phyloP scores from a whole-genome alignment of 1,140 invertebrate species.

The Drosophila gunungcola region DNA sequence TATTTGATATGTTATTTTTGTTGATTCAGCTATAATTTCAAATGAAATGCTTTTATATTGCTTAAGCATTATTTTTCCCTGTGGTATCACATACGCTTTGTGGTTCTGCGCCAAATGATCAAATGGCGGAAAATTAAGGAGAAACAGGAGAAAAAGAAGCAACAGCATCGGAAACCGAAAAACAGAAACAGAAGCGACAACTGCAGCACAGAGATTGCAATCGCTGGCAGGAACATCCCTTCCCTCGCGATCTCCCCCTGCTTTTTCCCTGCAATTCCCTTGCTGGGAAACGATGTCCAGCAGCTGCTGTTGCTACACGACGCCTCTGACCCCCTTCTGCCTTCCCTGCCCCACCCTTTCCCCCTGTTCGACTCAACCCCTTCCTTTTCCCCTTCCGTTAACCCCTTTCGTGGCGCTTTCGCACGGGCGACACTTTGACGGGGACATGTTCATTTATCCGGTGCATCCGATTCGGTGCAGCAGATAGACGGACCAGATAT shows the following conservation, averaged over 20 bases:
- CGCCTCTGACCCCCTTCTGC: slow-evolving; percentile 37
- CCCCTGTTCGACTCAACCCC: not conserved
- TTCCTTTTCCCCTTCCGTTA: slow-evolving; percentile 2
- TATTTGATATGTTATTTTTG: no score
- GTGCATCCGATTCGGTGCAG: not conserved
- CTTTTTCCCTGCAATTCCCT: slow-evolving; percentile 13
- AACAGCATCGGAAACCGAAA: slow-evolving; percentile 14
- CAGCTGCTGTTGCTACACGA: slow-evolving; percentile 59
- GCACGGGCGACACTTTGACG: slow-evolving; percentile 70
- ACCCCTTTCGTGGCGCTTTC: slow-evolving; percentile 48
- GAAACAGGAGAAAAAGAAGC: slow-evolving; percentile 13
- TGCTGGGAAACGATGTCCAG: slow-evolving; percentile 46
- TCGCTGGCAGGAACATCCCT: slow-evolving; percentile 55
- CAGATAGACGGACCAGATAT: slow-evolving; percentile 17
- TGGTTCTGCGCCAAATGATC: slow-evolving; percentile 63
- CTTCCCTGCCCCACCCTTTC: not conserved
- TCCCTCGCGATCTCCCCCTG: slow-evolving; percentile 7
- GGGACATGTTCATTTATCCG: slow-evolving; percentile 72
- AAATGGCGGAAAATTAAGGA: slow-evolving; percentile 79
- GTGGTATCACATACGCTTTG: slow-evolving; percentile 59
- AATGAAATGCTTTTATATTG: no score
- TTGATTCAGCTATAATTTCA: no score
- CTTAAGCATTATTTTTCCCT: not conserved
- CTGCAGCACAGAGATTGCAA: slow-evolving; percentile 67
- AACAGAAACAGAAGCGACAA: slow-evolving; percentile 43